These are phyloP conservation scores for Lagocephalus sceleratus DNA, from an alignment of 2,797 vertebrate genomes.

Conservation along the genomic window DNA sequence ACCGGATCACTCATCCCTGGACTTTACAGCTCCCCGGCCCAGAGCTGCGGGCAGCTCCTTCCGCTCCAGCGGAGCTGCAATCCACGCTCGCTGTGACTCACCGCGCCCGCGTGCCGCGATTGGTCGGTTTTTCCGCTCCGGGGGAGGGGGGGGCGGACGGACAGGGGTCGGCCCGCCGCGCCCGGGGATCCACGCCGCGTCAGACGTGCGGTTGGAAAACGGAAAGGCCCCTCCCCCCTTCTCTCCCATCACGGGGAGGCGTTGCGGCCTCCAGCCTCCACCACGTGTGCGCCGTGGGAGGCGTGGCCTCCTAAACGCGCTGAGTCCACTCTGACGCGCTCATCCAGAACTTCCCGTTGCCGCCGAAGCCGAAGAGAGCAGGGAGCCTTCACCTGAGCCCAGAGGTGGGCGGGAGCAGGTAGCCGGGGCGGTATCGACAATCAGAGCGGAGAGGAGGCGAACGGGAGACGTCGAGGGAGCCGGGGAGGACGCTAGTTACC, in stretches of 20 bases:
- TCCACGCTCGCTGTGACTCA: constrained; percentile 58
- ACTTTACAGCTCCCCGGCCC: constrained; percentile 33
- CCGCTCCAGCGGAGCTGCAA: constrained; percentile 53
- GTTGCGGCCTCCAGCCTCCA: too few relatives aligned
- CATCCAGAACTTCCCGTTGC: too few relatives aligned
- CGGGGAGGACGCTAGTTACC: neutral
- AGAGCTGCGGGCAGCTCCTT: constrained; percentile 51
- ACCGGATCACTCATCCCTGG: constrained; percentile 26
- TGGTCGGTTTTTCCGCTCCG: constrained; percentile 58
- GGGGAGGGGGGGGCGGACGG: constrained; percentile 40
- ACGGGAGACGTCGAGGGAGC: neutral
- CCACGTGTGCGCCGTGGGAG: too few relatives aligned
- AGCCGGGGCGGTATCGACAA: too few relatives aligned
- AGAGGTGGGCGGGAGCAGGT: too few relatives aligned
- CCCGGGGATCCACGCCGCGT: constrained; percentile 50
- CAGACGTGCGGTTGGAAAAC: constrained; percentile 5
- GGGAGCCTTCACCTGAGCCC: too few relatives aligned
- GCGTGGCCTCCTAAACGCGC: too few relatives aligned
- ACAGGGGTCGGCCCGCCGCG: constrained; percentile 46
- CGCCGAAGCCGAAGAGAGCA: too few relatives aligned
- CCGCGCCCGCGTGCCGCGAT: constrained; percentile 46
- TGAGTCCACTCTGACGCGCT: too few relatives aligned
- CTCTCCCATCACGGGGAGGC: too few relatives aligned
- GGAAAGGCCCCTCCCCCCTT: too few relatives aligned
- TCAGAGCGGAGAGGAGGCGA: too few relatives aligned